These are phyloP conservation scores for Drosophila baimaii DNA, from an alignment of 1,140 invertebrate species.

Conservation along the genomic window DNA sequence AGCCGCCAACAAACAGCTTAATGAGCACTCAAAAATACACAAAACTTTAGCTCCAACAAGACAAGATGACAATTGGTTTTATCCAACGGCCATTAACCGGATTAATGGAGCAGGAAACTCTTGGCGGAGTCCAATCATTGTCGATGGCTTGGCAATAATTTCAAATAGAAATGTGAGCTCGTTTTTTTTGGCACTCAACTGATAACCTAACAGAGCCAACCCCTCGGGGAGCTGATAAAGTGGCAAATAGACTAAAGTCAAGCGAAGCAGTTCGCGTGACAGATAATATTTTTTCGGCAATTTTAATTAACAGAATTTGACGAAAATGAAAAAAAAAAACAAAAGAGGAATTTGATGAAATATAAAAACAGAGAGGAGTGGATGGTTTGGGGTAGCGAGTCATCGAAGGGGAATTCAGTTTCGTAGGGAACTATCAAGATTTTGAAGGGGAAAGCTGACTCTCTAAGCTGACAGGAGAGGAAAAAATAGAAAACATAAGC, in stretches of 20 bases:
- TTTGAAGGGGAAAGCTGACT: neutral
- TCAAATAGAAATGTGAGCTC: constrained; percentile 12
- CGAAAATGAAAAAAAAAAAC: constrained; percentile 2
- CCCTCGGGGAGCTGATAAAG: constrained; percentile 49
- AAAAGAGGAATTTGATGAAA: neutral
- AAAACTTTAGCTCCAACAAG: constrained; percentile 7
- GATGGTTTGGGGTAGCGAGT: too few species aligned
- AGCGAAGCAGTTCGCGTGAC: constrained; percentile 56
- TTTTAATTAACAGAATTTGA: constrained; percentile 70
- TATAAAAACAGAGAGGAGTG: neutral
- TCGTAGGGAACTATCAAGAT: neutral
- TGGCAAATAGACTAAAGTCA: constrained; percentile 35
- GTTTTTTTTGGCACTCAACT: constrained; percentile 15
- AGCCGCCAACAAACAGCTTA: constrained; percentile 49
- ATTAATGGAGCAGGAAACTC: constrained; percentile 14
- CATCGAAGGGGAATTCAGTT: neutral
- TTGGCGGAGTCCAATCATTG: constrained; percentile 16
- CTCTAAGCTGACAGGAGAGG: too few species aligned
- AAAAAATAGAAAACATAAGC: neutral
- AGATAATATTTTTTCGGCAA: constrained; percentile 59
- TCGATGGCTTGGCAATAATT: constrained; percentile 19
- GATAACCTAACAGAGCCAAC: constrained; percentile 44
- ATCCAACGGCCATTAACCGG: constrained; percentile 27
- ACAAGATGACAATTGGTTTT: constrained; percentile 38
- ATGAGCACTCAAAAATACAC: constrained; percentile 58